Base-by-base conservation (phyloP, 2,888 invertebrate species). In the Syrista parreyssii region DNA sequence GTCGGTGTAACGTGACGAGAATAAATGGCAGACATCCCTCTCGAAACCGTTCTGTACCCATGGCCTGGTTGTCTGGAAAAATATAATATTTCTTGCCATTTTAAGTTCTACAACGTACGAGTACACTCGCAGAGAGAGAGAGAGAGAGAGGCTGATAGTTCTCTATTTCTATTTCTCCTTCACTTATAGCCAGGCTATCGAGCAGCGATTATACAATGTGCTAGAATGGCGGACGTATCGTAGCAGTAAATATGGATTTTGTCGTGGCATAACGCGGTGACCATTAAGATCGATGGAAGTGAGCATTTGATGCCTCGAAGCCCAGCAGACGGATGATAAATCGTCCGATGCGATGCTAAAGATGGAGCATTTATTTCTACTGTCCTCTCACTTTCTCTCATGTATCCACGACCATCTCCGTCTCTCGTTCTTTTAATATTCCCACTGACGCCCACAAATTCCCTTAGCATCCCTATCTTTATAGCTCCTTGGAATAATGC, bases 1-100 rank as follows among this genome's bases (percentile, higher is more conserved):
- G 81, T 79, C 78, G 82, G 78, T 83, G 81, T 84, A 88, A 89
- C 89, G 88, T 89, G 90, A 90, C 87, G 86, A 86, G 90, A 90
- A 90, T 90, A 88, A 89, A 88, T 88, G 87, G 84, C 86, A 85
- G 85, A 83, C 85, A 84, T 84, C 85, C 82, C 83, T 86, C 71
- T 71, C 71, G 71, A 71, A 71, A 71, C 71, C 71, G 71, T 71
- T 71, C 71, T n/a, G 23, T 71, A 55, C 55, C 55, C 23, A 71
- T 71, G 33, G 71, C 32, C 32, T 71, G 71, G 71, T 33, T 71
- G 32, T 71, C 71, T 71, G 71, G 71, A 31, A 33, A 71, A 71
- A 71, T 71, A 71, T 71, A 71, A 71, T 71, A 71, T 71, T 71
- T 71, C 32, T 71, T 71, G 31, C 12, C 23, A 71, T 71, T 71